Conservation (phyloP, 2,888 invertebrate species). For the Caenorhabditis becei region DNA sequence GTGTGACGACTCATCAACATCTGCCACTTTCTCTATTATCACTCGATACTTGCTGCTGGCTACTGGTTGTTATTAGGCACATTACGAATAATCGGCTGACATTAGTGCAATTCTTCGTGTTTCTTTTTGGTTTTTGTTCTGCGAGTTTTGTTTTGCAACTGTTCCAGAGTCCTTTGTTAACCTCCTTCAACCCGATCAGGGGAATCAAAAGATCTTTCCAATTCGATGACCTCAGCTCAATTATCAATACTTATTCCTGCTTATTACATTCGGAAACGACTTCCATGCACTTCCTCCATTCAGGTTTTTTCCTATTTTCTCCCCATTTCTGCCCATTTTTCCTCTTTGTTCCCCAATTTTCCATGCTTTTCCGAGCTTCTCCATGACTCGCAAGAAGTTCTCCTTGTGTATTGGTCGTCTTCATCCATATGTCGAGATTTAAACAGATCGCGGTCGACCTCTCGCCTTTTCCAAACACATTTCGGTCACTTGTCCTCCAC, state of each 20-base stretch:
- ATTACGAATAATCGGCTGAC: slow-evolving; percentile 33
- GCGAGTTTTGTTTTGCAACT: neutral
- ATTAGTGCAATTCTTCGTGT: slow-evolving; percentile 11
- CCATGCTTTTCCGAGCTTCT: neutral
- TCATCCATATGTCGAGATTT: slow-evolving; percentile 30
- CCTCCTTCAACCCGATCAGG: too few species aligned
- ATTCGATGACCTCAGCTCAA: neutral
- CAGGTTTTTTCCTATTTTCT: neutral
- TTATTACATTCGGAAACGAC: neutral
- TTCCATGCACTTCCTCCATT: neutral
- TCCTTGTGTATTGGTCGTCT: slow-evolving; percentile 34
- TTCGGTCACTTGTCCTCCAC: slow-evolving; percentile 22
- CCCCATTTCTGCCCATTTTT: neutral
- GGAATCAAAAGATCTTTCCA: too few species aligned
- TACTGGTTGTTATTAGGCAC: slow-evolving; percentile 25
- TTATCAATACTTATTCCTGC: neutral
- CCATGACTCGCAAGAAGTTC: slow-evolving; percentile 4
- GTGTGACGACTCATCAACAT: slow-evolving; percentile 12
- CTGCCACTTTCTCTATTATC: slow-evolving; percentile 14
- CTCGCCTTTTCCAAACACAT: slow-evolving; percentile 44
- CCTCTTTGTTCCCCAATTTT: neutral
- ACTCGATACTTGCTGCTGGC: neutral
- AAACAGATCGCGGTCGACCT: slow-evolving; percentile 32
- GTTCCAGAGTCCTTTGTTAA: slow-evolving; percentile 1
- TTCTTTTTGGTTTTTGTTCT: slow-evolving; percentile 9